These are phyloP conservation scores for Calidris pugnax DNA, from an alignment of 2,113 vertebrate genomes.

Conservation along the genomic window DNA sequence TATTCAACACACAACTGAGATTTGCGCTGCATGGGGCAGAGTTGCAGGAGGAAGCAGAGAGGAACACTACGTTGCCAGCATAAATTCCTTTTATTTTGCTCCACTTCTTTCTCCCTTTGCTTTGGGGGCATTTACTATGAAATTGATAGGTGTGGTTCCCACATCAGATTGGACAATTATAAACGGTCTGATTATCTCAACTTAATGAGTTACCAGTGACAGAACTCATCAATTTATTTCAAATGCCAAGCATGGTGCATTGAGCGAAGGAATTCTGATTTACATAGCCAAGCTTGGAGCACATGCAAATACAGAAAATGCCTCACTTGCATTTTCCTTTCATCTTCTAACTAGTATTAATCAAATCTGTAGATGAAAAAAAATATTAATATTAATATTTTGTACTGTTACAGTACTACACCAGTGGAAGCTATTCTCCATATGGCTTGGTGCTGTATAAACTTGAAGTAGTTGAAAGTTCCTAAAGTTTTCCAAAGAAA, in stretches of 20 bases:
- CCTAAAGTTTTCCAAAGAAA: neutral
- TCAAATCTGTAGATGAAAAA: neutral
- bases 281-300: neutral
- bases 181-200: neutral
- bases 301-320: neutral
- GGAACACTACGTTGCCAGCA: neutral
- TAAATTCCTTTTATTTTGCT: neutral
- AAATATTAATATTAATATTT: neutral
- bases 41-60: neutral
- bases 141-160: neutral
- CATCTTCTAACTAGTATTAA: neutral
- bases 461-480: neutral
- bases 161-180: neutral
- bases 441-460: neutral
- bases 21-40: neutral
- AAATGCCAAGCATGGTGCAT: neutral
- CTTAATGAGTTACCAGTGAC: neutral
- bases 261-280: neutral
- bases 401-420: neutral
- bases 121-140: neutral
- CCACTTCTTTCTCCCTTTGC: neutral
- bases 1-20: neutral
- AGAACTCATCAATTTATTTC: neutral
- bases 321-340: neutral
- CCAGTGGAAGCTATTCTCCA: neutral